Base-by-base conservation (phyloP, 2,888 invertebrate species). In the Gymnoscelis rufifasciata region DNA sequence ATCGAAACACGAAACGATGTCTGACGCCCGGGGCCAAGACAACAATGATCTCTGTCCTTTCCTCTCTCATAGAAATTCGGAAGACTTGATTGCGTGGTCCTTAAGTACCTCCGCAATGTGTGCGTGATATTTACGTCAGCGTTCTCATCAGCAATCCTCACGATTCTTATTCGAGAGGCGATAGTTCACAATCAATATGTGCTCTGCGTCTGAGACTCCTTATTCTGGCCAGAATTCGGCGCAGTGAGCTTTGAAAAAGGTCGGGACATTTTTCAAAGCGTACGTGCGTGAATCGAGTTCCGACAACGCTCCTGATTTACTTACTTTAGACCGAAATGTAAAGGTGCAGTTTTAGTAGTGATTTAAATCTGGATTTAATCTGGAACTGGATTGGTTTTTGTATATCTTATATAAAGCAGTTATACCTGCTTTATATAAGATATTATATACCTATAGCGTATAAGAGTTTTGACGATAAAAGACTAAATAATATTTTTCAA, bases 271-370 rank as follows among this genome's bases (percentile, higher is more conserved):
- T 76, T 69, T 71, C 66, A 60, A 57, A 33, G 43, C 61, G 61
- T 64, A 72, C 75, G 75, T 76, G 75, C 76, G 76, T 74, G 54
- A 72, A 66, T 44, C 54, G 57, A 53, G 53, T 60, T 57, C 56
- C 57, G 60, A 65, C 58, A 57, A 51, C 54, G 57, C 43, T 49
- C 47, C 56, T 61, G 64, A 60, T 66, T 65, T 35, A 58, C 47
- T 46, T 15, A 50, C 29, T 29, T 66, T 43, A 60, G 53, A 68
- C 59, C 42, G 58, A 19, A 5, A 12, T 38, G 40, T 30, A 43
- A 31, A 19, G 19, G 19, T 19, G 19, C 19, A 19, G 19, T 19
- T 19, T n/a, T n/a, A n/a, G n/a, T n/a, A n/a, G n/a, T 19, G 19
- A 19, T 19, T 19, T 19, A 3, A 19, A 19, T 5, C 19, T 19